Evolutionary conservation across 2,797 vertebrate genomes (phyloP).

Genomic region (Pygocentrus nattereri): DNA sequence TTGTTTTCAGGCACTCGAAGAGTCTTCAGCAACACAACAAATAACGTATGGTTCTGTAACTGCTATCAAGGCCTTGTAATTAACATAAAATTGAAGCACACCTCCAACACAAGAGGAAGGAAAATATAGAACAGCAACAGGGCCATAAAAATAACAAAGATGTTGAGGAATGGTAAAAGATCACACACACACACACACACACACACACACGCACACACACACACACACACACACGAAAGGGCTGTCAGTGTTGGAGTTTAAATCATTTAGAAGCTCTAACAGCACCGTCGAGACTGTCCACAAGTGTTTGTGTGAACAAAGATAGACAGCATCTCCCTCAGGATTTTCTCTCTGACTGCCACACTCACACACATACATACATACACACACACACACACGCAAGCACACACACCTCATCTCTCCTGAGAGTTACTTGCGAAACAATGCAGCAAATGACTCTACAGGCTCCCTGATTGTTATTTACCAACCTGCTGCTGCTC

Average conservation of each 20-base stretch:
- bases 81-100: not conserved
- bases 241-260: conserved; percentile 46
- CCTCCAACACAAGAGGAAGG: not conserved
- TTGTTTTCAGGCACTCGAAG: not conserved
- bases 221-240: not conserved
- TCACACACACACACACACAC: not conserved
- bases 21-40: not conserved
- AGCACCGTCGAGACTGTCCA: conserved; percentile 46
- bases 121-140: not conserved
- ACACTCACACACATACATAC: not conserved
- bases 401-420: not conserved
- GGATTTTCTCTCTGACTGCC: not conserved
- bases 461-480: conserved; percentile 3
- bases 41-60: not conserved
- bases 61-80: not conserved
- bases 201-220: not conserved
- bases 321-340: conserved; percentile 44
- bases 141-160: conserved; percentile 24
- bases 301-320: conserved; percentile 39
- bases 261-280: conserved; percentile 63
- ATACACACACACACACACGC: not conserved
- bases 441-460: not conserved
- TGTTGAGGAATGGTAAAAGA: not conserved
- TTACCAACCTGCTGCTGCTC: conserved; percentile 12
- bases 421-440: not conserved